These are phyloP conservation scores for Gandaritis pyraliata DNA, from an alignment of 2,888 invertebrate genomes.

Conservation along the genomic window DNA sequence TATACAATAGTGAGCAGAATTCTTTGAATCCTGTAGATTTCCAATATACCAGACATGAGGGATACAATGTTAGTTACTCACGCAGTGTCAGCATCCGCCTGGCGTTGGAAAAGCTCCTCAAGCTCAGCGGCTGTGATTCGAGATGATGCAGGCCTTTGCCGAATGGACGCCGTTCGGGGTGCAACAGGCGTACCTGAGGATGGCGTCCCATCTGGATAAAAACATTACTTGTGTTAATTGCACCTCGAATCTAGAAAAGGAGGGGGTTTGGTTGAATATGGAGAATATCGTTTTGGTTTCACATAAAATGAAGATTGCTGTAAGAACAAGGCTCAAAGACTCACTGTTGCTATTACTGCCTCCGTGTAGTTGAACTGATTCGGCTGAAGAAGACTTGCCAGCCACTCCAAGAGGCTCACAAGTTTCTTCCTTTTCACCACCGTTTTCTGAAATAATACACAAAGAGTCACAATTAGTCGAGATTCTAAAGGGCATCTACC, in stretches of 20 bases:
- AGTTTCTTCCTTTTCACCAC: slow-evolving; percentile 90
- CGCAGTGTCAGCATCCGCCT: slow-evolving; percentile 86
- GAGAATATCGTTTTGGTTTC: no score
- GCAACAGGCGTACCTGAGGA: slow-evolving; percentile 87
- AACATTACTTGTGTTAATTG: background rate
- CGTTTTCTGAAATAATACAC: slow-evolving; percentile 74
- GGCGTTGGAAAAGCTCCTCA: slow-evolving; percentile 96
- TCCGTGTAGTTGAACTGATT: slow-evolving; percentile 88
- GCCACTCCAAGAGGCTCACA: slow-evolving; percentile 87
- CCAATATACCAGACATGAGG: no score
- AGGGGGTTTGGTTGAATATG: no score
- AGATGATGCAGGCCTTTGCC: slow-evolving; percentile 93
- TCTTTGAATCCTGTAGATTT: no score
- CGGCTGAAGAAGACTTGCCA: slow-evolving; percentile 91
- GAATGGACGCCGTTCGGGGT: slow-evolving; percentile 95
- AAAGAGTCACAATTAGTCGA: background rate
- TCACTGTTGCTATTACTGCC: slow-evolving; percentile 76
- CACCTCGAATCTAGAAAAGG: no score
- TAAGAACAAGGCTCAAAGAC: background rate
- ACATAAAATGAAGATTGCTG: background rate
- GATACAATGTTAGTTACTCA: slow-evolving; percentile 38
- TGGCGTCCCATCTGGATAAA: slow-evolving; percentile 62
- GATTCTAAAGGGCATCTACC: no score
- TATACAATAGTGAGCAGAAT: background rate
- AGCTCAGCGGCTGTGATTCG: slow-evolving; percentile 96